Percentiles rank a stretch among this genome's conserved stretches.
phyloP scores from a whole-genome alignment of 1,140 invertebrate genomes.

The Tetranychus cinnabarinus region DNA sequence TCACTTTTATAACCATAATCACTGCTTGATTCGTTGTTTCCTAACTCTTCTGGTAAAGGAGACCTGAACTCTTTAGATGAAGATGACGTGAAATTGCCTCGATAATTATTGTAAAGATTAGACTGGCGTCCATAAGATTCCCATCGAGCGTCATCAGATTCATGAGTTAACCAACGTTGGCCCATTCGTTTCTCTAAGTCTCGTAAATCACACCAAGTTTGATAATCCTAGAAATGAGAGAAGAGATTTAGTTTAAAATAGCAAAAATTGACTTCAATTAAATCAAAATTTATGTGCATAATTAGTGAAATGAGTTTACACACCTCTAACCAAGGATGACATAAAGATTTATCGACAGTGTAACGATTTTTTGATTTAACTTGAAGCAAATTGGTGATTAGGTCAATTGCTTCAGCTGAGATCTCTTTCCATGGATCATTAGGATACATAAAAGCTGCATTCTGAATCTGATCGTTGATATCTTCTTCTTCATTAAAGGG shows the following conservation, averaged over 20 bases:
- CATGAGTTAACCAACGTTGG: constrained; percentile 73
- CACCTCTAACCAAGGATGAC: constrained; percentile 80
- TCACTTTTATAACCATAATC: neutral
- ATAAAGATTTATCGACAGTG: constrained; percentile 84
- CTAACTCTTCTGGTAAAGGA: neutral
- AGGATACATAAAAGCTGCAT: constrained; percentile 99
- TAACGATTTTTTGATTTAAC: constrained; percentile 92
- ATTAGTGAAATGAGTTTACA: constrained; percentile 1
- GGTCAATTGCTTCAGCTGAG: constrained; percentile 83
- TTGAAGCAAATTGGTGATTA: constrained; percentile 93
- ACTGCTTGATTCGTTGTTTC: neutral
- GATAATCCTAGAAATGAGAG: constrained; percentile 44
- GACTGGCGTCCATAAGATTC: constrained; percentile 27
- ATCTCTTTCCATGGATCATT: constrained; percentile 94
- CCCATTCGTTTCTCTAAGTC: constrained; percentile 59
- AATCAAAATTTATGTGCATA: neutral
- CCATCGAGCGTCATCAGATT: constrained; percentile 85
- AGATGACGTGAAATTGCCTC: neutral
- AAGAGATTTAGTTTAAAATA: neutral
- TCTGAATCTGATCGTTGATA: constrained; percentile 97
- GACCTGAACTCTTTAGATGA: neutral
- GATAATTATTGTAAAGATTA: neutral
- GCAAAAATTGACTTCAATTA: neutral
- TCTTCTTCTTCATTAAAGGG: constrained; percentile 99
- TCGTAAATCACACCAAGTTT: constrained; percentile 82